A percentile compares a stretch with the other conserved stretches of the same genome.
These are phyloP conservation scores for Redunca redunca DNA, from an alignment of 2,113 vertebrate genomes.

Conservation along the genomic window DNA sequence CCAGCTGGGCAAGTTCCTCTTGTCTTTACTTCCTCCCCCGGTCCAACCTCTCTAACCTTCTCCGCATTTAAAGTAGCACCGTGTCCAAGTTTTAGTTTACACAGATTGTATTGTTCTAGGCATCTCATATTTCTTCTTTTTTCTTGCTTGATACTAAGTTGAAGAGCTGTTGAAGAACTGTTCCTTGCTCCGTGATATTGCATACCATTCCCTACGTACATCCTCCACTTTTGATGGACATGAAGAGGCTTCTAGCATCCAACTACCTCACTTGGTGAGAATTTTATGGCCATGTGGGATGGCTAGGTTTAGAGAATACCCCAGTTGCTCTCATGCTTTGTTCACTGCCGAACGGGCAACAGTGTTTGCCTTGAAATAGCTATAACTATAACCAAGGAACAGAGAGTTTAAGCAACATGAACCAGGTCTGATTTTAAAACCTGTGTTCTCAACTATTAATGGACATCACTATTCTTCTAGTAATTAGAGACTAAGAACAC, in stretches of 20 bases:
- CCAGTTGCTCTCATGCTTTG: not conserved
- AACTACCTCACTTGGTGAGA: not conserved
- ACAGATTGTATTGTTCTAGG: not conserved
- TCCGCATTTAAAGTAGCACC: not conserved
- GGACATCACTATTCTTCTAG: not conserved
- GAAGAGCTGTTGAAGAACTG: not conserved
- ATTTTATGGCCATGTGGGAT: not conserved
- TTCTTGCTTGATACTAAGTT: not conserved
- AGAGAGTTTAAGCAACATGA: not conserved
- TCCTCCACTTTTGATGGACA: not conserved
- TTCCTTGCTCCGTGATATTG: not conserved
- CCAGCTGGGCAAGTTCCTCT: no score
- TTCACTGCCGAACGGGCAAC: not conserved
- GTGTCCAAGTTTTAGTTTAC: not conserved
- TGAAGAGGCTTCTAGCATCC: not conserved
- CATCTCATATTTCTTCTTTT: not conserved
- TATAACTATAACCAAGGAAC: not conserved
- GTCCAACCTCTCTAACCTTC: not conserved
- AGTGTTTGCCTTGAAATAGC: not conserved
- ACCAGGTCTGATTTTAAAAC: constrained; percentile 20
- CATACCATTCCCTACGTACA: not conserved
- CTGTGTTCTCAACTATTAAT: not conserved
- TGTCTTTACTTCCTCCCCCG: not conserved
- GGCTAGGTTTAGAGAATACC: not conserved
- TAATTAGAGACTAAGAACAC: not conserved